Percentiles rank a stretch among this genome's conserved stretches.
Conservation (phyloP, 2,113 vertebrate genomes). For the Clarias magur region DNA sequence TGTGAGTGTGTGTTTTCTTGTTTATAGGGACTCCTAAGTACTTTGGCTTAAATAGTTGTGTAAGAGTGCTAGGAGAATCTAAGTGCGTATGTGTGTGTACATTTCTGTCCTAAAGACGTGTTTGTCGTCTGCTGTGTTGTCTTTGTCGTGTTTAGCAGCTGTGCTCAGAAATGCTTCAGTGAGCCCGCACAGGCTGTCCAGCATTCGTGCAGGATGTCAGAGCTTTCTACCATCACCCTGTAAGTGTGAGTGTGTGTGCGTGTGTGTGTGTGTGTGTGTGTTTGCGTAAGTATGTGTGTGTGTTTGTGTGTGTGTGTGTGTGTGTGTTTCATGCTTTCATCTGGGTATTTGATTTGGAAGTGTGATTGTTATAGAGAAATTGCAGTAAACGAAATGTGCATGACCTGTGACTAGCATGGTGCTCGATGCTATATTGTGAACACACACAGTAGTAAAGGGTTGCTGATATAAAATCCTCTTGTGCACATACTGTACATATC, state of each 20-base stretch:
- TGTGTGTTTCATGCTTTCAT: slow-evolving; percentile 10
- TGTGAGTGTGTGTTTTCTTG: background rate
- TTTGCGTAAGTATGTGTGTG: slow-evolving; percentile 58
- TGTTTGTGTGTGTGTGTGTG: slow-evolving; percentile 44
- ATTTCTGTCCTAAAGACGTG: slow-evolving; percentile 59
- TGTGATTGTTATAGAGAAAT: too few relatives aligned
- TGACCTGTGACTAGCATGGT: background rate
- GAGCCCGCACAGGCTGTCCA: slow-evolving; percentile 95
- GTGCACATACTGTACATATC: background rate
- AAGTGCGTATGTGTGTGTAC: slow-evolving; percentile 27
- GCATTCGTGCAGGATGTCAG: slow-evolving; percentile 99
- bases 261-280: slow-evolving; percentile 38
- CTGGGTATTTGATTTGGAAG: background rate
- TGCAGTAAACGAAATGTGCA: background rate
- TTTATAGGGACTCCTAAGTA: background rate
- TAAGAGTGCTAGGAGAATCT: background rate
- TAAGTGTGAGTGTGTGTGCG: slow-evolving; percentile 85
- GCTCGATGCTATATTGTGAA: background rate
- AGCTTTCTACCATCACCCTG: slow-evolving; percentile 99
- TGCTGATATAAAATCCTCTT: background rate
- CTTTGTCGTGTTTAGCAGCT: slow-evolving; percentile 98
- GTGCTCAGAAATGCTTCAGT: slow-evolving; percentile 99
- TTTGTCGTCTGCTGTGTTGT: slow-evolving; percentile 81
- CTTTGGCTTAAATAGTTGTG: background rate
- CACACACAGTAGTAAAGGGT: too few relatives aligned